Evolutionary conservation across 2,888 invertebrate species (phyloP), one percentile per base, ranked within the genome.

Genomic region (Ophion ellenae): DNA sequence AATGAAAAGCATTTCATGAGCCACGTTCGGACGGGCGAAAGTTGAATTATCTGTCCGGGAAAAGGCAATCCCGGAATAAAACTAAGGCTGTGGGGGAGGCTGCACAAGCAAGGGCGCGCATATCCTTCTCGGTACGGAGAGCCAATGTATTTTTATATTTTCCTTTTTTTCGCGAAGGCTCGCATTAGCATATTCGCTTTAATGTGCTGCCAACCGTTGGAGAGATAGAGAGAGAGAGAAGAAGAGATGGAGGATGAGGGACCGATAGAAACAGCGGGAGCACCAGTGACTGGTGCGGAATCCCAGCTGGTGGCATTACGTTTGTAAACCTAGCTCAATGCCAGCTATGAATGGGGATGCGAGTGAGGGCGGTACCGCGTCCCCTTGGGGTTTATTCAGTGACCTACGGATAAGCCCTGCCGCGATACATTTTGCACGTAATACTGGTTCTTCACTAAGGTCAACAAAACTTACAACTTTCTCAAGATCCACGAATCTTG

Each of bases 371-470:
- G 79, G 69, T 73, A 71, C 64, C 57, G 24, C 28, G 36, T 89
- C 91, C 87, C 90, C 86, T 71, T 57, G 91, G 89, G 91, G 90
- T 90, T 90, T 88, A 89, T 90, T 91, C 90, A 92, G 89, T 90
- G 90, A 91, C 79, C 85, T 67, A 63, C 69, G 83, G 76, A 86
- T 86, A 83, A 83, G 87, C 83, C 82, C 63, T 66, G 73, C 45
- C 66, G 28, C 66, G 80, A 80, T 77, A 83, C 53, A 83, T 83
- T 59, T 80, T 69, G 67, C 75, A 66, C 76, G 74, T 53, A 83
- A 80, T 70, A 82, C 77, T 75, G 36, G 75, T 40, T 40, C 64
- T 36, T 67, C 67, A 17, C 66, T 66, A 32, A 36, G 14, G 28
- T 66, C 64, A 53, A 76, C 74, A 45, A 45, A 63, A 74, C 63